Evolutionary conservation across 2,113 vertebrate species (phyloP).

Genomic region (Formicarius rufipectus): DNA sequence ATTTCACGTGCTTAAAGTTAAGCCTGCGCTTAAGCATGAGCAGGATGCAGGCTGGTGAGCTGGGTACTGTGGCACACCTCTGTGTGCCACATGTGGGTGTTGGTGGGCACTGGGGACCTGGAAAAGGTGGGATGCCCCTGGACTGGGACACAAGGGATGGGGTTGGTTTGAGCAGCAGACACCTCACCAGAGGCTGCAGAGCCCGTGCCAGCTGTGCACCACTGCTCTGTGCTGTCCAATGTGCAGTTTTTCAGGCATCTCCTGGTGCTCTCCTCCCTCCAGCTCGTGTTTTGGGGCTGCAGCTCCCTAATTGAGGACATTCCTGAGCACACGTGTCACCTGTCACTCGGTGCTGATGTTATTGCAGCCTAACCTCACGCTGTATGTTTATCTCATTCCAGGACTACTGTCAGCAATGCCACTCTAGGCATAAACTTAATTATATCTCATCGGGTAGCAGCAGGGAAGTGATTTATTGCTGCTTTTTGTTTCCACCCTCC

Average conservation of each 20-base stretch:
- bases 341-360: background rate
- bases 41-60: background rate
- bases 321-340: background rate
- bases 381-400: constrained; percentile 33
- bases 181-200: background rate
- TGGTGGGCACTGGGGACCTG: rapidly evolving
- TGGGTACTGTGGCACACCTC: rapidly evolving
- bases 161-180: rapidly evolving
- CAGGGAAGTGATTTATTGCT: constrained; percentile 59
- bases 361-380: background rate
- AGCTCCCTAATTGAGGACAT: background rate
- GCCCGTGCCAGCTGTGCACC: rapidly evolving
- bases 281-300: background rate
- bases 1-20: background rate
- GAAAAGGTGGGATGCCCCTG: background rate
- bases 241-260: rapidly evolving
- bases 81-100: rapidly evolving
- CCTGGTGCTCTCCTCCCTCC: background rate
- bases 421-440: constrained; percentile 58
- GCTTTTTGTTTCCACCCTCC: constrained; percentile 40
- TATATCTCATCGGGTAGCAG: constrained; percentile 48
- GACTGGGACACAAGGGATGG: background rate
- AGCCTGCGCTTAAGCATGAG: background rate
- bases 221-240: rapidly evolving
- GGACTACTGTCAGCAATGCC: constrained; percentile 26